These are phyloP conservation scores for Netelia melanura DNA, from an alignment of 2,888 invertebrate genomes.

Conservation along the genomic window DNA sequence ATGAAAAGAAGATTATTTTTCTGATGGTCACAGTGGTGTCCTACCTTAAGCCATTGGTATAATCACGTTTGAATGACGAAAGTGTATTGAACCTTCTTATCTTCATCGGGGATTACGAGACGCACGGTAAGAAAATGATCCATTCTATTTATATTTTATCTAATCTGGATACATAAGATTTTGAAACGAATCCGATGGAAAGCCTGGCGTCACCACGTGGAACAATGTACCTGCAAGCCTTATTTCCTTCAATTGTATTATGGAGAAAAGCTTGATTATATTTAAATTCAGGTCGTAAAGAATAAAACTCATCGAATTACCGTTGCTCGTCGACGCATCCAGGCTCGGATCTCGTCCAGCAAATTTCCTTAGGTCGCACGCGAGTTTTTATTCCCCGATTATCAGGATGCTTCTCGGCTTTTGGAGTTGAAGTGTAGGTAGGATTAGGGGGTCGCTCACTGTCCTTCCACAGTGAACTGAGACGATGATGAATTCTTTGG, in stretches of 20 bases:
- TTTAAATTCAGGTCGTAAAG: neutral
- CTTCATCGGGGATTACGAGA: too few species aligned
- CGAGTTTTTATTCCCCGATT: neutral
- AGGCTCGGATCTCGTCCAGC: slow-evolving; percentile 32
- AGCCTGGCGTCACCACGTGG: too few species aligned
- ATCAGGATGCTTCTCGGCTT: slow-evolving; percentile 64
- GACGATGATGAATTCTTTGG: slow-evolving; percentile 60
- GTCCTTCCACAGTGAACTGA: slow-evolving; percentile 70
- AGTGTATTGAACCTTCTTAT: neutral
- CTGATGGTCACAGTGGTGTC: too few species aligned
- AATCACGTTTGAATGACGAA: neutral
- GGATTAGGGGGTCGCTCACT: slow-evolving; percentile 74
- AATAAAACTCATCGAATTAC: slow-evolving; percentile 31
- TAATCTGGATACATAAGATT: neutral
- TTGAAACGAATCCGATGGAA: too few species aligned
- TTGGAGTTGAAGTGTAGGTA: slow-evolving; percentile 80
- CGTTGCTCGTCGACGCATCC: slow-evolving; percentile 14
- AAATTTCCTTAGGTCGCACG: slow-evolving; percentile 19
- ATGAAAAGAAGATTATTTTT: too few species aligned
- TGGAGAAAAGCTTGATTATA: neutral
- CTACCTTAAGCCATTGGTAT: too few species aligned
- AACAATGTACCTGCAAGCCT: neutral
- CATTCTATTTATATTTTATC: neutral
- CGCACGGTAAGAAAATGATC: too few species aligned
- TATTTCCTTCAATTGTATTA: slow-evolving; percentile 10